Evolutionary conservation across 1,140 invertebrate genomes (phyloP).

Genomic region (Portunus trituberculatus): DNA sequence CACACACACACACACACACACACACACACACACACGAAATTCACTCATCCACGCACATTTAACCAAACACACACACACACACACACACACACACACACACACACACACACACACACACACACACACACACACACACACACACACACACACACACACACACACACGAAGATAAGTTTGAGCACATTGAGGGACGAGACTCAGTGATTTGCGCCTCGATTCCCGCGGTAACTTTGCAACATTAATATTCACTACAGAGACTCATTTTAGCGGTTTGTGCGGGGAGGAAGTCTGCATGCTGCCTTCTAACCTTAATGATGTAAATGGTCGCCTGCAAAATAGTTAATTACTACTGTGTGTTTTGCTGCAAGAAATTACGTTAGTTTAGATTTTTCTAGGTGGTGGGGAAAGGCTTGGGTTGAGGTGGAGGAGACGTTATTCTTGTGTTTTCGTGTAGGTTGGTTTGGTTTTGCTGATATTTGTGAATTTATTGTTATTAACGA

Average conservation of each 20-base stretch:
- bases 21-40: slow-evolving; percentile 10
- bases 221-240: not conserved
- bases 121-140: not conserved
- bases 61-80: not conserved
- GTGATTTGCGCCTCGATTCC: not conserved
- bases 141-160: not conserved
- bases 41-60: no score
- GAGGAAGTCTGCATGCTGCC: not conserved
- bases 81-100: slow-evolving; percentile 24
- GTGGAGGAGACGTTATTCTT: no score
- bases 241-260: not conserved
- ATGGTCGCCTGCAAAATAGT: no score
- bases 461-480: no score
- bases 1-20: not conserved
- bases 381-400: no score
- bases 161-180: not conserved
- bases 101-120: not conserved
- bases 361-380: no score
- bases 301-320: no score
- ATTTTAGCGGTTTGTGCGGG: not conserved
- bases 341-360: no score
- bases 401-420: no score
- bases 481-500: no score
- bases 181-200: not conserved
- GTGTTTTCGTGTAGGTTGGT: no score